Evolutionary conservation across 2,888 invertebrate species (phyloP).

Genomic region (Cheilosia variabilis): DNA sequence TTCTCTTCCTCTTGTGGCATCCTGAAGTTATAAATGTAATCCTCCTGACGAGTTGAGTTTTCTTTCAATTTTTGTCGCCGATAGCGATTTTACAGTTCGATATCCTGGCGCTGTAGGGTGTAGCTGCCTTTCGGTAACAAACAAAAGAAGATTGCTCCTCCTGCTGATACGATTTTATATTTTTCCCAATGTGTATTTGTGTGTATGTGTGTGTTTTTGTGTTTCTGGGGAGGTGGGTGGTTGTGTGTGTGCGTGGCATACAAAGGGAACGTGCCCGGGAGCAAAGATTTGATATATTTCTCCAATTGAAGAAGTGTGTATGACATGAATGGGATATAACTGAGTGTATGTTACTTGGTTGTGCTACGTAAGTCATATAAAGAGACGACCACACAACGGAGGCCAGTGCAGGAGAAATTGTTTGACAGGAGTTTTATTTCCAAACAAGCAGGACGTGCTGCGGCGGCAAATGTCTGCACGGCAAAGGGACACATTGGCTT

Average conservation of each 20-base stretch:
- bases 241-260: constrained; percentile 2
- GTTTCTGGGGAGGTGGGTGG: neutral
- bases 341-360: constrained; percentile 40
- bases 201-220: neutral
- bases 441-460: constrained; percentile 16
- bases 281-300: constrained; percentile 45
- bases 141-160: constrained; percentile 48
- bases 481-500: constrained; percentile 50
- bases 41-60: constrained; percentile 62
- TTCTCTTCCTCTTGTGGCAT: neutral
- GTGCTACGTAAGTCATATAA: constrained; percentile 18
- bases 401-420: constrained; percentile 8
- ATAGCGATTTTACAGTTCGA: constrained; percentile 71
- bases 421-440: constrained; percentile 51
- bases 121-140: constrained; percentile 14
- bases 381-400: neutral
- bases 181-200: constrained; percentile 15
- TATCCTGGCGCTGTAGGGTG: constrained; percentile 22
- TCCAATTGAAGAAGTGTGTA: constrained; percentile 68
- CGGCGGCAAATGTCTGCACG: neutral
- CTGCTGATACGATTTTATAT: constrained; percentile 57
- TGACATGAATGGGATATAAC: constrained; percentile 64
- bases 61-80: constrained; percentile 51
- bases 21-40: constrained; percentile 56
- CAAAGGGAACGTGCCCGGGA: constrained; percentile 5